Percentiles rank a stretch among this genome's conserved stretches.
Evolutionary conservation across 2,888 invertebrate species (phyloP).

Genomic region (Octonoba sinensis): DNA sequence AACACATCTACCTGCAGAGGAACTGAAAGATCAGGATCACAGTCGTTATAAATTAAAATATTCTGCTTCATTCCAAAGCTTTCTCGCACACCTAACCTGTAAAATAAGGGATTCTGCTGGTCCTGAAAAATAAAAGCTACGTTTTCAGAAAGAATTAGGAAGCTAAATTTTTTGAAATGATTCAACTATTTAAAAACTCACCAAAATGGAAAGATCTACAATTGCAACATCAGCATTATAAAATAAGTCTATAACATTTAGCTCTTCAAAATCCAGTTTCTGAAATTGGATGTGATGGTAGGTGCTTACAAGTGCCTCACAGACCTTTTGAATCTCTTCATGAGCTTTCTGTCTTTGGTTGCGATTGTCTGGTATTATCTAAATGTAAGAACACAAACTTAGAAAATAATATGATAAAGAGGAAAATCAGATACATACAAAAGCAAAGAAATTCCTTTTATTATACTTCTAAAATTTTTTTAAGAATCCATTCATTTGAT

Average conservation of each 20-base stretch:
- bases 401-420: background rate
- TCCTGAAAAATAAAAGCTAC: conserved; percentile 73
- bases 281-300: conserved; percentile 86
- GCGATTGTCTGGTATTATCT: conserved; percentile 31
- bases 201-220: conserved; percentile 86
- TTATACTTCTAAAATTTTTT: too few species aligned
- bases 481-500: too few species aligned
- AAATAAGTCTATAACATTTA: conserved; percentile 92
- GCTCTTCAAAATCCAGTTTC: conserved; percentile 86
- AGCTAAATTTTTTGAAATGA: background rate
- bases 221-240: conserved; percentile 98
- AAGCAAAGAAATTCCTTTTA: background rate
- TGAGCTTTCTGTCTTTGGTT: conserved; percentile 82
- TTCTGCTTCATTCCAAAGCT: conserved; percentile 98
- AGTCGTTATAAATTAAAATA: conserved; percentile 89
- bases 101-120: conserved; percentile 94
- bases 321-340: conserved; percentile 87
- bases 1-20: conserved; percentile 79
- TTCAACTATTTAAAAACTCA: conserved; percentile 19
- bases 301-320: conserved; percentile 83
- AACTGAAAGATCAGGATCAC: conserved; percentile 87
- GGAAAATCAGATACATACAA: background rate
- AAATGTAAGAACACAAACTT: background rate
- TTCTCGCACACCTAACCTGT: conserved; percentile 96
- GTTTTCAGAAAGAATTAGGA: background rate